Conservation (phyloP, 1,140 invertebrate genomes). For the Leptinotarsa lineolata region DNA sequence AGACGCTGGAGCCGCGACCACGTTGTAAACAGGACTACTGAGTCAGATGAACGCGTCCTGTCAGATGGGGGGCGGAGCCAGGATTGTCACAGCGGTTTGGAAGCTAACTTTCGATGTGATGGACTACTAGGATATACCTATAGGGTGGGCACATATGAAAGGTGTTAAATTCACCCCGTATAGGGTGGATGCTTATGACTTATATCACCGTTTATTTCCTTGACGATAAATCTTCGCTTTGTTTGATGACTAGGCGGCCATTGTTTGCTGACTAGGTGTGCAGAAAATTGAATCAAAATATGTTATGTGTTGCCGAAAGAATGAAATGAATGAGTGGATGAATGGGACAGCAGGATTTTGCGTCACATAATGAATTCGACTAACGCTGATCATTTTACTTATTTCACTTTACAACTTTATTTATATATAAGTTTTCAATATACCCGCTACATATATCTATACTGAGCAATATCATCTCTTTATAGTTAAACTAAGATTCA, state of each 20-base stretch:
- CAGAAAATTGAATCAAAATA: constrained; percentile 31
- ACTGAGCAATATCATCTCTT: too few relatives aligned
- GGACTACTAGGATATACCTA: constrained; percentile 41
- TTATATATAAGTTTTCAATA: too few relatives aligned
- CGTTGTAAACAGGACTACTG: constrained; percentile 48
- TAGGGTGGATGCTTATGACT: constrained; percentile 24
- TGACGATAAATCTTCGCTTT: neutral
- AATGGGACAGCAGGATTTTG: too few relatives aligned
- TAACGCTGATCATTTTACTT: too few relatives aligned
- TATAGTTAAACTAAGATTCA: too few relatives aligned
- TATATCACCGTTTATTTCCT: constrained; percentile 15
- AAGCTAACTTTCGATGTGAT: constrained; percentile 47
- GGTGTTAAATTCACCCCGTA: constrained; percentile 20
- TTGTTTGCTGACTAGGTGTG: constrained; percentile 10
- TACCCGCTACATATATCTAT: too few relatives aligned
- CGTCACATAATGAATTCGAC: too few relatives aligned
- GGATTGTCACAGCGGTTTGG: constrained; percentile 54
- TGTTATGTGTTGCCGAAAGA: neutral
- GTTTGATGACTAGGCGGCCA: constrained; percentile 10
- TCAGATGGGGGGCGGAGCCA: constrained; percentile 48
- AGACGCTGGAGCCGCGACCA: constrained; percentile 28
- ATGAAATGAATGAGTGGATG: too few relatives aligned
- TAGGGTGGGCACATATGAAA: constrained; percentile 37
- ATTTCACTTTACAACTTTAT: too few relatives aligned
- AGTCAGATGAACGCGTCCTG: constrained; percentile 48